These are phyloP conservation scores for Eupithecia exiguata DNA, from an alignment of 2,888 invertebrate genomes.

Conservation along the genomic window DNA sequence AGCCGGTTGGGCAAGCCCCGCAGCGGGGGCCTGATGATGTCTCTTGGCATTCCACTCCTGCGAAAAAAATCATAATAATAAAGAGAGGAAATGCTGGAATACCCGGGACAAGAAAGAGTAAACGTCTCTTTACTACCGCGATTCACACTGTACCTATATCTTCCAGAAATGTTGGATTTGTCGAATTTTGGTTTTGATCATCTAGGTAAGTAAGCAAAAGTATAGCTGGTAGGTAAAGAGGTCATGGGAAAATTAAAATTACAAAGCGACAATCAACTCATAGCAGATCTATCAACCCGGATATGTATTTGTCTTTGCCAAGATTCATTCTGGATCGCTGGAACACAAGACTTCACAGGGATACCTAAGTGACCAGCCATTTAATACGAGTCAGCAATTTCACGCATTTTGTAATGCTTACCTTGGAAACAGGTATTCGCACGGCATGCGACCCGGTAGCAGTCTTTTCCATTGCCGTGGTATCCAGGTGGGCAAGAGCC, in stretches of 20 bases:
- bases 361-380: not conserved
- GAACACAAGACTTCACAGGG: not conserved
- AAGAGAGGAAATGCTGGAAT: not conserved
- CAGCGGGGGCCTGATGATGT: slow-evolving; percentile 88
- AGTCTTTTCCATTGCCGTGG: slow-evolving; percentile 88
- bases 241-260: no score
- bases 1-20: slow-evolving; percentile 89
- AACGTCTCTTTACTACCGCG: not conserved
- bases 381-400: not conserved
- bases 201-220: not conserved
- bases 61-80: not conserved
- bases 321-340: no score
- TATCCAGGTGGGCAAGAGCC: slow-evolving; percentile 93
- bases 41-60: slow-evolving; percentile 88
- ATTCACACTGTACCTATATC: not conserved
- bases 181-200: not conserved
- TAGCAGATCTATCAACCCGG: not conserved
- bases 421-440: slow-evolving; percentile 65
- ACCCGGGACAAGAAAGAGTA: not conserved
- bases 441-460: slow-evolving; percentile 75
- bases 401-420: slow-evolving; percentile 31
- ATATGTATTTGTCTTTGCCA: not conserved
- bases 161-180: not conserved
- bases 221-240: not conserved
- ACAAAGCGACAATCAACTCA: no score